These are phyloP conservation scores for Aricia agestis DNA, from an alignment of 1,140 invertebrate species.

Conservation along the genomic window DNA sequence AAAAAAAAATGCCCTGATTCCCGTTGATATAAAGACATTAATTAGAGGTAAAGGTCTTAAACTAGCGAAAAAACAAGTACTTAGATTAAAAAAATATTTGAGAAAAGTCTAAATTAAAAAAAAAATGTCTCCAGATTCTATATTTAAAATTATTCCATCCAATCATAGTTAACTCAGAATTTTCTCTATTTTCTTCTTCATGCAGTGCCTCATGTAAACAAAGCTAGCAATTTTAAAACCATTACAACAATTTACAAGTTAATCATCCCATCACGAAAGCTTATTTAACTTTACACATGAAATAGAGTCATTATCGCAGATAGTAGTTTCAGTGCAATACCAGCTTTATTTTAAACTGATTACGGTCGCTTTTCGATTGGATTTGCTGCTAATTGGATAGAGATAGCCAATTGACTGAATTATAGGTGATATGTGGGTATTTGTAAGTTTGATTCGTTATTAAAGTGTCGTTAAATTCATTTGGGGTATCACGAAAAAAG, in stretches of 20 bases:
- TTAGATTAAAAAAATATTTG: no score
- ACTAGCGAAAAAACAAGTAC: no score
- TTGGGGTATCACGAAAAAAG: neutral
- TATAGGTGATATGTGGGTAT: slow-evolving; percentile 25
- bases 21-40: no score
- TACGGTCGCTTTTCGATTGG: slow-evolving; percentile 10
- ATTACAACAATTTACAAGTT: neutral
- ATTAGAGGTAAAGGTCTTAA: no score
- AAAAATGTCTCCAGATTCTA: no score
- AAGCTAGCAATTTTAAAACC: neutral
- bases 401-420: slow-evolving; percentile 28
- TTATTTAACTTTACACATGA: slow-evolving; percentile 25
- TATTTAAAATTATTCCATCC: no score
- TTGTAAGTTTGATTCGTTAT: slow-evolving; percentile 4
- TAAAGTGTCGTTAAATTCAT: slow-evolving; percentile 5
- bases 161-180: no score
- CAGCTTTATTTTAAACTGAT: neutral
- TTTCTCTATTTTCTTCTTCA: no score
- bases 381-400: slow-evolving; percentile 12
- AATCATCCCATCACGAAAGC: neutral
- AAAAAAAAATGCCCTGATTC: no score
- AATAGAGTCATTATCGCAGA: slow-evolving; percentile 29
- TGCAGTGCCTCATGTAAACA: neutral
- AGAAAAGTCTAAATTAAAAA: no score
- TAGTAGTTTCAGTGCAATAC: neutral